A percentile compares a stretch with the other conserved stretches of the same genome.
Conservation (phyloP, 2,888 invertebrate species). For the Nymphalis urticae region DNA sequence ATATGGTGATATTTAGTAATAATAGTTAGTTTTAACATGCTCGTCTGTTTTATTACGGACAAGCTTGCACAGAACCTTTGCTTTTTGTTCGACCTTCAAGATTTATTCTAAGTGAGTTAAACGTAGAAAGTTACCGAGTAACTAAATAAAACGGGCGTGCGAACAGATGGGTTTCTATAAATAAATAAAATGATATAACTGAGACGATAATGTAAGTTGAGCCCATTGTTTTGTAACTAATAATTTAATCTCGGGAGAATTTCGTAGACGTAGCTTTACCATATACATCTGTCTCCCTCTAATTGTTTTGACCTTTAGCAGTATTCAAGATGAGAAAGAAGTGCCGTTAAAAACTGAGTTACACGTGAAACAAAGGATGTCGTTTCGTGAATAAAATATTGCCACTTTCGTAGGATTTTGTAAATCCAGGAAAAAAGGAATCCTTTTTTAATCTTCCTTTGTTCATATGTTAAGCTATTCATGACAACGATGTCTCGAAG, state of each 20-base stretch:
- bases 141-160: neutral
- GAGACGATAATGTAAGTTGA: constrained; percentile 7
- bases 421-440: constrained; percentile 18
- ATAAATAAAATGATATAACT: constrained; percentile 2
- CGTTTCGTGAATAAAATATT: constrained; percentile 25
- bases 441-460: constrained; percentile 15
- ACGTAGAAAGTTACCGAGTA: constrained; percentile 2
- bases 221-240: neutral
- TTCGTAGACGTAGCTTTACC: too few relatives aligned
- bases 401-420: constrained; percentile 20
- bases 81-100: neutral
- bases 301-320: neutral
- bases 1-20: too few relatives aligned
- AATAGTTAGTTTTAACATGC: too few relatives aligned
- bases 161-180: constrained; percentile 5
- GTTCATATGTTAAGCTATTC: constrained; percentile 10
- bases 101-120: neutral
- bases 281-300: neutral
- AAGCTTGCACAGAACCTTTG: too few relatives aligned
- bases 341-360: constrained; percentile 7
- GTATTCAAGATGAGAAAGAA: too few relatives aligned
- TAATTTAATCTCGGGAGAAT: constrained; percentile 7
- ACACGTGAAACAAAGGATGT: constrained; percentile 14
- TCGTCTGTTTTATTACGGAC: too few relatives aligned
- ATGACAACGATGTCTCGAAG: constrained; percentile 10